Evolutionary conservation across 2,113 vertebrate genomes (phyloP), one percentile per base, ranked within the genome.

Genomic region (Phoenicopterus ruber): DNA sequence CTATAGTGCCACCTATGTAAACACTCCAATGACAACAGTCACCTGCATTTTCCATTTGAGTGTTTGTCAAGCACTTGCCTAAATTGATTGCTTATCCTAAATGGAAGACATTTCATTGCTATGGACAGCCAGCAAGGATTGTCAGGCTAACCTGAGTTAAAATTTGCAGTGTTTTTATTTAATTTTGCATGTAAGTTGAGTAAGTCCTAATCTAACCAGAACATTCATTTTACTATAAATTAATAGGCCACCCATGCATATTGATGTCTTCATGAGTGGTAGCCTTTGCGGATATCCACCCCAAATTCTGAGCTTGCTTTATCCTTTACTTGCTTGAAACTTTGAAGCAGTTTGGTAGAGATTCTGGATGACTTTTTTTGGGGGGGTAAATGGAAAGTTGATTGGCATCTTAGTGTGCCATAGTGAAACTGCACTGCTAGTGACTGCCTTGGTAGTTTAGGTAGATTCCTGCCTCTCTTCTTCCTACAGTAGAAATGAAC

Each of bases 11-110:
- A 93, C 94, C 85, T 88, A 58, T 82, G 92, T 93, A 82, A 96
- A 96, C 97, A 97, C 97, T 98, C 97, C 96, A 81, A 52, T 97
- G 94, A 97, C 96, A 85, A 65, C 82, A 93, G 57, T 93, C 81
- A 80, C 83, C 86, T 82, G 94, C 71, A 88, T 97, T 97, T 98
- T 93, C 94, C 80, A 65, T 90, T 91, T 44, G 78, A 96, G 96
- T 94, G 94, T 97, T 98, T 90, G 28, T 97, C 82, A 92, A 94
- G 82, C 1, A 34, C 97, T 97, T 95, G 90, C 86, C 93, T 92
- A 94, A 62, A 77, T 10, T 71, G 49, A 77, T 96, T 66, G 71
- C 71, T 94, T 95, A 81, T 83, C 95, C 78, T 94, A 88, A 96
- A 95, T 36, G 59, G 90, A 93, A 94, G 74, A 46, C 70, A 71